These are phyloP conservation scores for Gobionotothen gibberifrons DNA, from an alignment of 2,797 vertebrate species.

Conservation along the genomic window DNA sequence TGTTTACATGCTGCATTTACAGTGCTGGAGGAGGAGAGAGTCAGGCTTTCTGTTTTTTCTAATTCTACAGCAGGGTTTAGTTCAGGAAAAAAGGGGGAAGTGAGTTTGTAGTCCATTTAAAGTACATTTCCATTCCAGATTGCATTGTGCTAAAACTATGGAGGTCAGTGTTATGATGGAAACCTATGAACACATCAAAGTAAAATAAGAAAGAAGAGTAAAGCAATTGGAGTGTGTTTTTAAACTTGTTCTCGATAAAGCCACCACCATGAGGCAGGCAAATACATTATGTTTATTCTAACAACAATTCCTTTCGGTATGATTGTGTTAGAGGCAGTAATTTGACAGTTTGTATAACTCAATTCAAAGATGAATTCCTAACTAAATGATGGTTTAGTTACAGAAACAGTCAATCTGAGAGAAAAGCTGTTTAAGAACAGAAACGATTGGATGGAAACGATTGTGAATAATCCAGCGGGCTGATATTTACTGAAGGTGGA, in stretches of 20 bases:
- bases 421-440: background rate
- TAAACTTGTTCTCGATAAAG: conserved; percentile 69
- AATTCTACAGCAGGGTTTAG: background rate
- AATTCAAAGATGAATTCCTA: too few relatives aligned
- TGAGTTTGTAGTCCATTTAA: conserved; percentile 5
- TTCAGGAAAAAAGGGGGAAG: background rate
- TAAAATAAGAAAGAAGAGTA: background rate
- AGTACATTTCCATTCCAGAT: conserved; percentile 8
- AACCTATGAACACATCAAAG: conserved; percentile 42
- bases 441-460: background rate
- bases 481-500: conserved; percentile 48
- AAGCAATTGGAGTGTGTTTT: conserved; percentile 40
- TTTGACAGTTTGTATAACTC: too few relatives aligned
- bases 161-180: conserved; percentile 50
- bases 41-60: background rate
- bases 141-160: conserved; percentile 4
- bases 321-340: too few relatives aligned
- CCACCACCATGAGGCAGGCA: conserved; percentile 36
- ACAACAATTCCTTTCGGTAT: too few relatives aligned
- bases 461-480: conserved; percentile 22
- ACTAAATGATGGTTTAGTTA: too few relatives aligned
- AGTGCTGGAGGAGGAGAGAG: conserved; percentile 11
- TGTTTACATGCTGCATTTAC: conserved; percentile 68
- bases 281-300: too few relatives aligned
- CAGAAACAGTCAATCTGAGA: too few relatives aligned